Evolutionary conservation across 2,797 vertebrate genomes (phyloP), one percentile per base, ranked within the genome.

Genomic region (Eleutherodactylus coqui): DNA sequence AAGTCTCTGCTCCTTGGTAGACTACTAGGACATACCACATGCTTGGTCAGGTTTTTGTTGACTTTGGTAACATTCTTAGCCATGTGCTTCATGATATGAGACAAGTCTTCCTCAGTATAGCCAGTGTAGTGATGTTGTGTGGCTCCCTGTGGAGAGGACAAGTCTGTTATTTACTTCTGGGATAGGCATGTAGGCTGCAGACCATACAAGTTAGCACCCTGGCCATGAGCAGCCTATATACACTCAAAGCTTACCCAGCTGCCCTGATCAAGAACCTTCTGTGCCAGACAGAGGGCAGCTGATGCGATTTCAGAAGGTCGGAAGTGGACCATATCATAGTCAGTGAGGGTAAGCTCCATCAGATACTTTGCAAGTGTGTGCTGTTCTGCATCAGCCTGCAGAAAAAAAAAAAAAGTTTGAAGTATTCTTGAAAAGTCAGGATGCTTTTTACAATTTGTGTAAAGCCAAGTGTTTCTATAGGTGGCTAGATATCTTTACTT

Each of bases 311-410:
- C 96, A 1, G 97, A 99, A 5, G 97, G 98, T 13, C 92, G 93
- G 9, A 95, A 93, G 88, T 98, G 97, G 24, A 97, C 97, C 97
- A 99, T 97, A 47, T 96, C 92, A 0, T 98, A 99, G 92, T 99
- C 98, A 0, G 94, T 38, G 5, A 99, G 94, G 0, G 96, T 96
- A 92, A 99, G 91, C 90, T 98, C 98, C 95, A 98, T 96, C 55
- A 99, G 92, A 24, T 99, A 99, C 88, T 98, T 99, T 58, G 97
- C 96, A 86, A 99, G 92, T 0, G 96, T 97, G 87, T 99, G 97
- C 38, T 94, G 94, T 88, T 96, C 94, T 5, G 94, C 92, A 17
- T 97, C 95, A 0, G 95, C 95, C 97, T 70, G 60, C 11, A 45
- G n/a, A 83, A 17, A 72, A 0, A 38, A 38, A 17, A 36, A 0